These are phyloP conservation scores for Eudemis profundana DNA, from an alignment of 2,888 invertebrate species.

Conservation along the genomic window DNA sequence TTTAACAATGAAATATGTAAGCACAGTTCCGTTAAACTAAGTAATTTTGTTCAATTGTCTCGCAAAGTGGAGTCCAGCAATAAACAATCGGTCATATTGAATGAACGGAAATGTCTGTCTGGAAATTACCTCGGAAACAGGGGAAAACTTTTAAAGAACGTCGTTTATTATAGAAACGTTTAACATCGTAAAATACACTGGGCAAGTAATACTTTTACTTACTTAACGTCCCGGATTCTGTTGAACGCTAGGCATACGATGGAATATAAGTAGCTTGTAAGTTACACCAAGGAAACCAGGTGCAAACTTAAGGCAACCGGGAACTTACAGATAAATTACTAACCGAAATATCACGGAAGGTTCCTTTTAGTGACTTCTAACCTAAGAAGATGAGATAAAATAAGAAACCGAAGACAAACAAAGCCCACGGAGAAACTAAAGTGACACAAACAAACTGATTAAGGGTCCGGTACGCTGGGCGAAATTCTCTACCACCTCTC, in stretches of 20 bases:
- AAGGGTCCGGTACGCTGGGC: too few species aligned
- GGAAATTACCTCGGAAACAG: constrained; percentile 82
- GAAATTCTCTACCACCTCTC: too few species aligned
- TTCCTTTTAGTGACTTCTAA: too few species aligned
- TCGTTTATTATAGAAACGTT: constrained; percentile 79
- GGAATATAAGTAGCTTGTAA: not conserved
- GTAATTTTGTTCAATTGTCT: constrained; percentile 81
- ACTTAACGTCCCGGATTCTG: not conserved
- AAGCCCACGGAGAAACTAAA: too few species aligned
- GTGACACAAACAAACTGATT: too few species aligned
- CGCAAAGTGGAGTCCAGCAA: constrained; percentile 75
- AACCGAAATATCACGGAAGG: too few species aligned
- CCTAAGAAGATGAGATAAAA: too few species aligned
- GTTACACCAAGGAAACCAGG: too few species aligned
- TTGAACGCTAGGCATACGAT: too few species aligned
- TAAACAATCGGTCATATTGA: constrained; percentile 85
- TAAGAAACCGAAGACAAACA: too few species aligned
- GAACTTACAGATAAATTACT: too few species aligned
- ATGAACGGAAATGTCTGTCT: constrained; percentile 84
- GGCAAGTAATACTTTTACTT: constrained; percentile 5
- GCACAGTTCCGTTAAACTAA: constrained; percentile 71
- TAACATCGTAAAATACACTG: constrained; percentile 63
- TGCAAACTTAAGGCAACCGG: too few species aligned
- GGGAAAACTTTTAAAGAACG: constrained; percentile 80
- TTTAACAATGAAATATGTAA: constrained; percentile 49